phyloP scores from a whole-genome alignment of 2,888 invertebrate genomes.

The Neelides folsomi region DNA sequence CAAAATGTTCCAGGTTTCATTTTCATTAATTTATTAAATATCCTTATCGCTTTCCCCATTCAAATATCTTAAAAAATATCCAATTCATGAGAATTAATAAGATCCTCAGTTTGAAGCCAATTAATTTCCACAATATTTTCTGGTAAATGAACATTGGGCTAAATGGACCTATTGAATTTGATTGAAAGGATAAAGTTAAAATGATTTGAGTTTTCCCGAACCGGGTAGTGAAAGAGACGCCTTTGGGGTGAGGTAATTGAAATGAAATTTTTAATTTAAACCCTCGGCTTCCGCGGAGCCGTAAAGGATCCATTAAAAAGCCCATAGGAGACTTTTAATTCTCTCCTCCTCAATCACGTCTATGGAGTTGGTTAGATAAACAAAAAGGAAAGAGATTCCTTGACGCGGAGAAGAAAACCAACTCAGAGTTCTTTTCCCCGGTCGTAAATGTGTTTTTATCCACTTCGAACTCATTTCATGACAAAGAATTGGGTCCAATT shows the following conservation, averaged over 20 bases:
- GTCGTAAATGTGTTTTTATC: conserved; percentile 1
- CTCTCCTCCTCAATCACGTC: not conserved
- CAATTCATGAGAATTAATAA: too few species aligned
- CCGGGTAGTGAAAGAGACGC: not conserved
- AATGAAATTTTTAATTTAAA: not conserved
- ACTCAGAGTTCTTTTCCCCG: not conserved
- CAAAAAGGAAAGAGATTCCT: not conserved
- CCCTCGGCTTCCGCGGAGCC: not conserved
- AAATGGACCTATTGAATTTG: too few species aligned
- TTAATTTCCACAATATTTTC: too few species aligned
- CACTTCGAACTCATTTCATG: not conserved
- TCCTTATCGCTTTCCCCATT: too few species aligned
- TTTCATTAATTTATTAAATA: too few species aligned
- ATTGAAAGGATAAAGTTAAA: too few species aligned
- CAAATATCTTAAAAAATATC: too few species aligned
- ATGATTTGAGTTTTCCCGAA: too few species aligned
- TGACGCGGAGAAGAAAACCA: not conserved
- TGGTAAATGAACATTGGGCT: too few species aligned
- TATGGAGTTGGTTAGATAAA: not conserved
- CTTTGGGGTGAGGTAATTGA: too few species aligned
- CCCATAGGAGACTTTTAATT: not conserved
- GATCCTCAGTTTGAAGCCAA: too few species aligned
- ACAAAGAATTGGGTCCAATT: not conserved
- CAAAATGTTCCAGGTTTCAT: conserved; percentile 35
- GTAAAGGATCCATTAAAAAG: not conserved